Base-by-base conservation (phyloP, 2,888 invertebrate genomes). In the Dichetophora obliterata region DNA sequence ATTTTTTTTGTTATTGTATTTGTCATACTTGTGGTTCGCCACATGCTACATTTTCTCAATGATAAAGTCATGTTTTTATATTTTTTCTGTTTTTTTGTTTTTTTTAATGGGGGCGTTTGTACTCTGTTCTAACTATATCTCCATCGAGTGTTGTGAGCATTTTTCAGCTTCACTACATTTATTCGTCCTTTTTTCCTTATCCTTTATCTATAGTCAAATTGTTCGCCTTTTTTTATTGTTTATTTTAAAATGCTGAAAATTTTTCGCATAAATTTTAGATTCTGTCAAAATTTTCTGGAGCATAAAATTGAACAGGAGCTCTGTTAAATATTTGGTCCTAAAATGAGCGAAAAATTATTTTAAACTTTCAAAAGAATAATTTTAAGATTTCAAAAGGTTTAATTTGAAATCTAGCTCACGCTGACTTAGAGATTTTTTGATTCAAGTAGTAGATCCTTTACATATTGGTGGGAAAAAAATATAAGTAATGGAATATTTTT, bases 251-350 rank as follows among this genome's bases (percentile, higher is more conserved):
- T 43, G 43, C 50, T 22, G 11, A 59, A 72, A 59, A 27, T 59
- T 72, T 72, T 59, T 24, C 61, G 19, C 74, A 74, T 74, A 75
- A 75, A 75, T 61, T 68, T 43, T 19, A 14, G 70, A 75, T 69
- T 37, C 68, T 75, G 75, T 75, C 75, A 69, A 69, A 75, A 68
- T 61, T 61, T 75, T 61, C 31, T 75, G 69, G 69, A 50, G 75
- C 69, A 75, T 59, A 61, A 75, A 75, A 75, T 75, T 75, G 61
- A 69, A 19, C 27, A 74, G 27, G 24, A 72, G 43, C 48, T 34
- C 6, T 57, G 50, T 24, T 48, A 50, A 37, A 48, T 68, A 6
- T 24, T 24, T 50, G 68, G 19, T 54, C 9, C 52, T 66, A 22
- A 48, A 43, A 66, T 66, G 37, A 43, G 48, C 24, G 43, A 2